Conservation (phyloP, 2,113 vertebrate species). For the Phoxinus phoxinus region DNA sequence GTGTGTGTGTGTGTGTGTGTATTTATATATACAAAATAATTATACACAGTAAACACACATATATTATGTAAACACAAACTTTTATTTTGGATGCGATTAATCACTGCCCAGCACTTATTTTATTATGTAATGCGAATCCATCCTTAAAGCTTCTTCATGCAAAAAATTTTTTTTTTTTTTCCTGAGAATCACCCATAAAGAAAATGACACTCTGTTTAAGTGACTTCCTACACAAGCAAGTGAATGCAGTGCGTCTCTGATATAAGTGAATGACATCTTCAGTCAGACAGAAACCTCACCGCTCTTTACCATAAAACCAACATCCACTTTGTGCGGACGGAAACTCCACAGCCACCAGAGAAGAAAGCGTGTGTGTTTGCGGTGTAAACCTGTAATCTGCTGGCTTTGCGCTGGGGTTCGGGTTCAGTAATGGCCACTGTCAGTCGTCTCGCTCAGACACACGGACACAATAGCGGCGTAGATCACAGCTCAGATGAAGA, state of each 20-base stretch:
- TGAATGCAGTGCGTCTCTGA: neutral
- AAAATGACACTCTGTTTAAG: neutral
- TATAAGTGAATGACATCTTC: neutral
- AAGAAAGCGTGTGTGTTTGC: slow-evolving; percentile 11
- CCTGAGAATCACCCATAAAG: neutral
- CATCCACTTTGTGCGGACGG: neutral
- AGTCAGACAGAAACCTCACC: neutral
- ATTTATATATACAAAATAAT: too few relatives aligned
- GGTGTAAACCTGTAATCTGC: slow-evolving; percentile 44
- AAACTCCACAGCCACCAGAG: neutral
- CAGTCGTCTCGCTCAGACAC: neutral
- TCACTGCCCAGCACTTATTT: too few relatives aligned
- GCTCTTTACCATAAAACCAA: slow-evolving; percentile 19
- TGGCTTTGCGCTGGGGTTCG: slow-evolving; percentile 23
- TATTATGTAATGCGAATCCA: too few relatives aligned
- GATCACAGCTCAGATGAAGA: slow-evolving; percentile 35
- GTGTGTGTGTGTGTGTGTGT: too few relatives aligned
- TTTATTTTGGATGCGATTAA: too few relatives aligned
- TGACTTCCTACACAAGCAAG: neutral
- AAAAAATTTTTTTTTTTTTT: neutral
- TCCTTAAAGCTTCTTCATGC: too few relatives aligned
- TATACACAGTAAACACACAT: too few relatives aligned
- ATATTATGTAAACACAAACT: too few relatives aligned
- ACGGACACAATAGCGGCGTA: slow-evolving; percentile 16
- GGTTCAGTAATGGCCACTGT: slow-evolving; percentile 34